phyloP scores from a whole-genome alignment of 2,888 invertebrate genomes.

The Dugesia japonica region DNA sequence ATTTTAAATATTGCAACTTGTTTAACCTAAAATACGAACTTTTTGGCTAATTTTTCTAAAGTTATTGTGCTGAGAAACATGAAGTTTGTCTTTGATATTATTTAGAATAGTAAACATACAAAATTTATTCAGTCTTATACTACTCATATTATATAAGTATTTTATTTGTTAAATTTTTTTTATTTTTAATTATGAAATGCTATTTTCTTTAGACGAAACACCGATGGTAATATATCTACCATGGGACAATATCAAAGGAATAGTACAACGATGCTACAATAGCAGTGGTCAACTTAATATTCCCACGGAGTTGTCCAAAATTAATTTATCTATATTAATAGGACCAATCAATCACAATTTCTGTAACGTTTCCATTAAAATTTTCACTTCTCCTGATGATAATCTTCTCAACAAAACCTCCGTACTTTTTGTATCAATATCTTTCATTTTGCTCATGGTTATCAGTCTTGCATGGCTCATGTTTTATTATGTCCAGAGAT shows the following conservation, averaged over 20 bases:
- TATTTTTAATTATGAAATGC: neutral
- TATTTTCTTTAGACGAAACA: neutral
- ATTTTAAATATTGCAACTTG: too few species aligned
- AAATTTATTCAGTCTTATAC: too few species aligned
- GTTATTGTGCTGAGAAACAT: too few species aligned
- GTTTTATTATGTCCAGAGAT: conserved; percentile 84
- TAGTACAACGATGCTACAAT: conserved; percentile 24
- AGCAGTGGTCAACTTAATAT: neutral
- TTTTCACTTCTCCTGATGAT: neutral
- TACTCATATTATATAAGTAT: too few species aligned
- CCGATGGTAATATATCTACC: neutral
- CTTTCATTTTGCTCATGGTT: conserved; percentile 82
- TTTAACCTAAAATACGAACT: too few species aligned
- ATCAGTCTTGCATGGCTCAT: conserved; percentile 83
- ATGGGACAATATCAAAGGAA: conserved; percentile 21
- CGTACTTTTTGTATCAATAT: conserved; percentile 79
- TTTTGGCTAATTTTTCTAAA: too few species aligned
- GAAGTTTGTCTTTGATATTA: too few species aligned
- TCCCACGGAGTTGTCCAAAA: neutral
- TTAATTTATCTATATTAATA: neutral
- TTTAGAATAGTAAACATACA: too few species aligned
- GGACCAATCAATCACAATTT: neutral
- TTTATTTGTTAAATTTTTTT: too few species aligned
- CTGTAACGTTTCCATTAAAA: conserved; percentile 25
- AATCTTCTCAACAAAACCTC: conserved; percentile 53